These are phyloP conservation scores for Neodiprion lecontei DNA, from an alignment of 1,140 invertebrate species.

Conservation along the genomic window DNA sequence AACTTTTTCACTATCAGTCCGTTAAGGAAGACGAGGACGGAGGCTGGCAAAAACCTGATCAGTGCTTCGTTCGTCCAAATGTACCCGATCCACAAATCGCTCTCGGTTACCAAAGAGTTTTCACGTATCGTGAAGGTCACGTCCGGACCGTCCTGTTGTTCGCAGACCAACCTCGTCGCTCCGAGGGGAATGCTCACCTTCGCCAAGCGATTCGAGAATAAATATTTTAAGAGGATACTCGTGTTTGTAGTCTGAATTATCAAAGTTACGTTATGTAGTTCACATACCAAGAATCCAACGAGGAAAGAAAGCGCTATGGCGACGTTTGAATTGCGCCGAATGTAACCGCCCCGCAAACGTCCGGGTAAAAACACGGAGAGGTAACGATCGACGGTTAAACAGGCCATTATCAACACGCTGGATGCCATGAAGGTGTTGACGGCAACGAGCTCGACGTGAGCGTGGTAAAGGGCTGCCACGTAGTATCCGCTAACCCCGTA, in stretches of 20 bases:
- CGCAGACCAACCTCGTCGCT: background rate
- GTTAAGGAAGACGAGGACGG: constrained; percentile 50
- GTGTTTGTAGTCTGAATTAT: too few relatives aligned
- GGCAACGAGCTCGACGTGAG: constrained; percentile 52
- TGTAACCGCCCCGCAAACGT: constrained; percentile 54
- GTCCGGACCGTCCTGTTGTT: constrained; percentile 11
- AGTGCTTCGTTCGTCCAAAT: constrained; percentile 42
- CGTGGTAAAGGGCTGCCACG: constrained; percentile 42
- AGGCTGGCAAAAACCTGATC: constrained; percentile 47
- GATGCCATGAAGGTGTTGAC: constrained; percentile 59
- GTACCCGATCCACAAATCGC: constrained; percentile 29
- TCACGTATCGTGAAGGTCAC: background rate
- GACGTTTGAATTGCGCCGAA: constrained; percentile 41
- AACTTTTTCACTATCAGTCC: constrained; percentile 50
- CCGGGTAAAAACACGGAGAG: constrained; percentile 56
- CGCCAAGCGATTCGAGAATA: background rate
- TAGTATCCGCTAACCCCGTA: constrained; percentile 28
- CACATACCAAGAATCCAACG: constrained; percentile 48
- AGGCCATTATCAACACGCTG: constrained; percentile 58
- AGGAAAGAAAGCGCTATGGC: constrained; percentile 49
- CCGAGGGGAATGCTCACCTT: constrained; percentile 1
- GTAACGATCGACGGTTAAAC: constrained; percentile 59
- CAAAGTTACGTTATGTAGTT: background rate
- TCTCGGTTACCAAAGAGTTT: background rate
- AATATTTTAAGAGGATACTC: background rate